Evolutionary conservation across 2,797 vertebrate genomes (phyloP).

Genomic region (Thripadectes ignobilis): DNA sequence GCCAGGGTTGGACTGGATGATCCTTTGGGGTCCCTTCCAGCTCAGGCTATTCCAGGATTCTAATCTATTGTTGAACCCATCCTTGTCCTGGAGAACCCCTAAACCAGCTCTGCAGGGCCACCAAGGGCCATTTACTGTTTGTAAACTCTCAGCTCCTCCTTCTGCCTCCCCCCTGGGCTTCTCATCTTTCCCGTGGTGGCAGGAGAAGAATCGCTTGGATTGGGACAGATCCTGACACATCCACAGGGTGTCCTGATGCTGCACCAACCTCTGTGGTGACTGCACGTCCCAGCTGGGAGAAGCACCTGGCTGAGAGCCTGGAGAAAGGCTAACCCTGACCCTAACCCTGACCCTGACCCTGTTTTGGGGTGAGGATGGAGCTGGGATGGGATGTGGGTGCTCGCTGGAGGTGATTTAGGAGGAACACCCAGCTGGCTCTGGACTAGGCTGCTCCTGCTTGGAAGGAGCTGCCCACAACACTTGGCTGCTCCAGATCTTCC

Average conservation of each 20-base stretch:
- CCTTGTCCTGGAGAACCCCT: not conserved
- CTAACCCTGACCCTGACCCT: too few species aligned
- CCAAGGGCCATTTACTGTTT: not conserved
- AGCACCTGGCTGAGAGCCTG: not conserved
- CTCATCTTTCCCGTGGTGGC: fast-evolving
- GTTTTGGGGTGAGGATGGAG: not conserved
- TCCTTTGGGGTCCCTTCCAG: too few species aligned
- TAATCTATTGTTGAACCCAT: not conserved
- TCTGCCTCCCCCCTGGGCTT: not conserved
- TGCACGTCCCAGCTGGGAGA: not conserved
- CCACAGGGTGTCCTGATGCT: not conserved
- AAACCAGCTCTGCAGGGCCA: not conserved
- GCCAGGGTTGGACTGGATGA: too few species aligned
- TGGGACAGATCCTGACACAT: not conserved
- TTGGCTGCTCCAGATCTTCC: not conserved
- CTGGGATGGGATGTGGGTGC: not conserved
- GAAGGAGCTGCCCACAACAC: not conserved
- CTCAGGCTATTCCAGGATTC: too few species aligned
- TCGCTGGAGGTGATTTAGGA: fast-evolving
- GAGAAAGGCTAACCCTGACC: not conserved
- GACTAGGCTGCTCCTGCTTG: not conserved
- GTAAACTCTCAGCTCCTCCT: not conserved
- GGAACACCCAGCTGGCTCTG: too few species aligned
- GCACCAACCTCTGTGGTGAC: not conserved
- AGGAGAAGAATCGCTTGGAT: not conserved